These are phyloP conservation scores for Lordiphosa mommai DNA, from an alignment of 1,140 invertebrate genomes.

Conservation along the genomic window DNA sequence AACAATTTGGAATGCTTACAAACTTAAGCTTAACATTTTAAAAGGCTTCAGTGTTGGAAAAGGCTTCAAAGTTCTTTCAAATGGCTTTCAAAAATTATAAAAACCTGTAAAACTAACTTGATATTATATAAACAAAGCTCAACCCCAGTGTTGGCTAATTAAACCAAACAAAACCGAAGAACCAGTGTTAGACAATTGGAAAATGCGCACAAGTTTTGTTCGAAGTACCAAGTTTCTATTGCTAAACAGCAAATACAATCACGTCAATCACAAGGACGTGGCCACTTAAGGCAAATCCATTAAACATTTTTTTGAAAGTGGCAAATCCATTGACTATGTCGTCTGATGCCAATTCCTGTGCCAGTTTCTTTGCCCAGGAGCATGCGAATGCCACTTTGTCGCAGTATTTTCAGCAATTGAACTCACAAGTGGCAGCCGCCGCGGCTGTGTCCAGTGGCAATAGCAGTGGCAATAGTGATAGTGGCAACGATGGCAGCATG, in stretches of 20 bases:
- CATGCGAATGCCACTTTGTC: constrained; percentile 66
- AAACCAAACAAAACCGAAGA: constrained; percentile 1
- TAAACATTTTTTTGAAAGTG: background rate
- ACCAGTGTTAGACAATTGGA: constrained; percentile 31
- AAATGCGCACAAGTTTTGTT: constrained; percentile 62
- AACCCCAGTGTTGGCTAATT: no score
- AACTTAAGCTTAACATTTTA: no score
- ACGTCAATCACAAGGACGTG: constrained; percentile 62
- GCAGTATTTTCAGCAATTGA: constrained; percentile 75
- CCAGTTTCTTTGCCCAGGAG: constrained; percentile 69
- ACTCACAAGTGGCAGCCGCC: constrained; percentile 55
- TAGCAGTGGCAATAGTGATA: constrained; percentile 41
- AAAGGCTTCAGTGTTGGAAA: no score
- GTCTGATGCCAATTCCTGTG: constrained; percentile 64
- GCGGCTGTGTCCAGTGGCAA: constrained; percentile 33
- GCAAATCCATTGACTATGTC: constrained; percentile 49
- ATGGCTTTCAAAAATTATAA: no score
- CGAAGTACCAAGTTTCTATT: constrained; percentile 46
- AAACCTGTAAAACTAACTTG: no score
- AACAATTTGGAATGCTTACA: no score
- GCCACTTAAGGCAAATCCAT: constrained; percentile 37
- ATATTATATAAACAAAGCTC: background rate
- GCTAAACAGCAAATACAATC: constrained; percentile 53
- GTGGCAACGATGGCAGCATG: constrained; percentile 54
- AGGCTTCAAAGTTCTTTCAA: no score